A percentile compares a stretch with the other conserved stretches of the same genome.
These are phyloP conservation scores for Oasisia sp. DNA, from an alignment of 2,888 invertebrate genomes.

Conservation along the genomic window DNA sequence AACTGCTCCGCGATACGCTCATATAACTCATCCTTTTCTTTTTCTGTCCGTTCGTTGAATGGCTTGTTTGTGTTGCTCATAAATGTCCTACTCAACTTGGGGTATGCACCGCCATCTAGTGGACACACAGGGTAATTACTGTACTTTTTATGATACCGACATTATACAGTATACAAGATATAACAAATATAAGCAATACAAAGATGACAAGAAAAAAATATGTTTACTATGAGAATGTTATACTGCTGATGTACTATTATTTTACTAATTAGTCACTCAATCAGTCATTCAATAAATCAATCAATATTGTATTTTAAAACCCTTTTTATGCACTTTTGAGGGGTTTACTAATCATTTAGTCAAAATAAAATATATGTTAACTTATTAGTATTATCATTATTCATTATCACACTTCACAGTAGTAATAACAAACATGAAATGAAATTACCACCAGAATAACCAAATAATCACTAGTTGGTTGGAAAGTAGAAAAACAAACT, in stretches of 20 bases:
- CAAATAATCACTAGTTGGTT: no score
- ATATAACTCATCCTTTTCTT: conserved; percentile 45
- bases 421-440: no score
- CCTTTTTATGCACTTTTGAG: no score
- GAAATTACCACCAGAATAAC: no score
- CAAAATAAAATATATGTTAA: no score
- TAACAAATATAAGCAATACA: not conserved
- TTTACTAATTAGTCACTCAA: no score
- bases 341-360: no score
- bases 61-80: conserved; percentile 30
- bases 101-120: not conserved
- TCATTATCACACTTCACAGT: no score
- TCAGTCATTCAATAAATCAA: no score
- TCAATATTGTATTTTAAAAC: no score
- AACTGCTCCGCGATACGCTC: conserved; percentile 46
- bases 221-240: not conserved
- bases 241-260: not conserved
- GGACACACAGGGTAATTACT: not conserved
- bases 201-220: not conserved
- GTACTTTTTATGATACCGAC: not conserved
- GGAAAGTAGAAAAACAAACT: no score
- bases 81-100: conserved; percentile 13
- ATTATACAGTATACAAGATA: not conserved
- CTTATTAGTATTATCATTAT: no score
- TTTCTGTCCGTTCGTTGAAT: conserved; percentile 40